Base-by-base conservation (phyloP, 1,140 invertebrate species). In the Hormaphis cornu region DNA sequence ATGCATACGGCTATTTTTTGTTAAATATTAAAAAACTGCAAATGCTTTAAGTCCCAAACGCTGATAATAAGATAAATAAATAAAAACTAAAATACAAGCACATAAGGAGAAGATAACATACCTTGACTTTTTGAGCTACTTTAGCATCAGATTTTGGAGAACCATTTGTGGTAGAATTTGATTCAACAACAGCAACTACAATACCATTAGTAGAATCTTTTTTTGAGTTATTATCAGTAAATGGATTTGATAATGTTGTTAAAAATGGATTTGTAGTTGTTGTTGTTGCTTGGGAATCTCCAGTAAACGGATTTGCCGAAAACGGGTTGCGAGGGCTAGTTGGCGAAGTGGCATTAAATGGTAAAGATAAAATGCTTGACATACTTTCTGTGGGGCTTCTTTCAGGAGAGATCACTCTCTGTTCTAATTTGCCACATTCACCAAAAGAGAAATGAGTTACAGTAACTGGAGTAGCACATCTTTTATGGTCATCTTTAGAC, bases 371-470 rank as follows among this genome's bases (percentile, higher is more conserved):
- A 22, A 73, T 70, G 9, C 66, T 53, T 18, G 73, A 73, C 14
- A 73, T 70, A 26, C 53, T 70, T 58, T 71, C 71, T 40, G 73
- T 72, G 71, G 71, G 69, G 73, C 73, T 72, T 71, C 73, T 53
- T 70, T 54, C 46, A 71, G 76, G 73, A 72, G 75, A 73, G 71
- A 75, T 66, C 18, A 77, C 75, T 66, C 76, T 73, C 70, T 77
- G 77, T 72, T 82, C 81, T 58, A 83, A 73, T 74, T 80, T 79
- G 9, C 81, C 82, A 52, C 74, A 73, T 66, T 81, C 79, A 28
- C 79, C 79, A 71, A 80, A 79, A 8, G 80, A 79, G 70, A 82
- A 83, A 74, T 82, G 82, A 1, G 82, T 83, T 3, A 83, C 80
- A 14, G 82, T 83, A 12, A 83, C 82, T 0, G 82, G 80, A 14